phyloP scores from a whole-genome alignment of 2,797 vertebrate genomes.

The Rhinophrynus dorsalis region DNA sequence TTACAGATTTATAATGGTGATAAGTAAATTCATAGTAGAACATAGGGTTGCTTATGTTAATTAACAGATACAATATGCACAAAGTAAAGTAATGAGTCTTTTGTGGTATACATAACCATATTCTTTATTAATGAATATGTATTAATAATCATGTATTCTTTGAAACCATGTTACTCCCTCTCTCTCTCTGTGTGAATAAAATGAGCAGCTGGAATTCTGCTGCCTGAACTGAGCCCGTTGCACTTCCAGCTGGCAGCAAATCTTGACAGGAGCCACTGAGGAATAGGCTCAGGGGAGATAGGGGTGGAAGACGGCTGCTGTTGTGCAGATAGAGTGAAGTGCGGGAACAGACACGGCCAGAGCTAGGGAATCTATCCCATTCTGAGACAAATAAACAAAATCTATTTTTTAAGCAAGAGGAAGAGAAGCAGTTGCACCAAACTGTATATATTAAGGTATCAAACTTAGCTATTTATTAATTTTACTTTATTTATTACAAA shows the following conservation, averaged over 20 bases:
- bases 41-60: too few relatives aligned
- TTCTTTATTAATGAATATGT: slow-evolving; percentile 22
- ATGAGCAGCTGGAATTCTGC: slow-evolving; percentile 45
- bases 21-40: too few relatives aligned
- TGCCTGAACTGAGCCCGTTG: slow-evolving; percentile 24
- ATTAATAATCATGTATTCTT: slow-evolving; percentile 13
- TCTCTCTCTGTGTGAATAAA: slow-evolving; percentile 45
- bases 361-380: slow-evolving; percentile 9
- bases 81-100: too few relatives aligned
- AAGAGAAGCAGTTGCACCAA: too few relatives aligned
- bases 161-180: slow-evolving; percentile 33
- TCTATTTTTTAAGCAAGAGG: too few relatives aligned
- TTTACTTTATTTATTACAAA: too few relatives aligned
- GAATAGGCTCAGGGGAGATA: slow-evolving; percentile 25
- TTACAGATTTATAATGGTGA: too few relatives aligned
- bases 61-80: too few relatives aligned
- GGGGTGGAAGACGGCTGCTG: neutral
- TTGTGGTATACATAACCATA: slow-evolving; percentile 46
- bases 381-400: too few relatives aligned
- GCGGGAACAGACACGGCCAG: slow-evolving; percentile 9
- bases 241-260: slow-evolving; percentile 30
- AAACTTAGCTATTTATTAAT: too few relatives aligned
- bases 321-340: slow-evolving; percentile 31
- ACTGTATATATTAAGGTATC: too few relatives aligned
- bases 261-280: slow-evolving; percentile 28